Evolutionary conservation across 2,113 vertebrate genomes (phyloP).

Genomic region (Puffinus mauretanicus): DNA sequence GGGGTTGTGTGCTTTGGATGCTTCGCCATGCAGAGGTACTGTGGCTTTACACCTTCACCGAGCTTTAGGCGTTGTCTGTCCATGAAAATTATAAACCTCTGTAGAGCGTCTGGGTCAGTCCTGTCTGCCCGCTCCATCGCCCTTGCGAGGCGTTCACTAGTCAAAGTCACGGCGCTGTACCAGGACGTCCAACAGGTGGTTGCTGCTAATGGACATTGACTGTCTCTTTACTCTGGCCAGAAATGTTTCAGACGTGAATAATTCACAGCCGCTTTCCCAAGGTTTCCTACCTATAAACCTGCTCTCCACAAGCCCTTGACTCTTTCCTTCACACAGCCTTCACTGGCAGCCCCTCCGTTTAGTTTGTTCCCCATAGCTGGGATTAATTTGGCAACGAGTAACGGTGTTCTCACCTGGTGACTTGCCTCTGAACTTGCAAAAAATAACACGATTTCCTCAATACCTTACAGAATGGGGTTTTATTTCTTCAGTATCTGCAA

Average conservation of each 20-base stretch:
- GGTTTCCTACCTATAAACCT: constrained; percentile 17
- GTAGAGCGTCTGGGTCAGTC: neutral
- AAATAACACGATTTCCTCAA: neutral
- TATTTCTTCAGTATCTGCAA: neutral
- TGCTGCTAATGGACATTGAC: neutral
- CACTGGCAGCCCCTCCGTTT: neutral
- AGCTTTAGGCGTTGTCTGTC: neutral
- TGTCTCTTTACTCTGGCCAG: neutral
- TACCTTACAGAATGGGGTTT: neutral
- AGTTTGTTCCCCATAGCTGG: neutral
- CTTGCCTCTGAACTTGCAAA: neutral
- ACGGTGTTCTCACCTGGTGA: neutral
- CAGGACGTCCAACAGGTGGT: neutral
- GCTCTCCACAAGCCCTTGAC: neutral
- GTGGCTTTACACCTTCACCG: neutral
- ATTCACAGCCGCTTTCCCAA: neutral
- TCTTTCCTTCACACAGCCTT: neutral
- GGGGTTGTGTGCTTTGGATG: neutral
- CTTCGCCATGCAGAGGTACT: rapidly evolving
- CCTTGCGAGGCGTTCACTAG: rapidly evolving
- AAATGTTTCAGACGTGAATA: neutral
- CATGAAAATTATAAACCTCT: neutral
- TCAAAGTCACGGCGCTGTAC: neutral
- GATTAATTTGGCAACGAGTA: neutral
- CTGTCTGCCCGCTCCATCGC: neutral